Base-by-base conservation (phyloP, 2,888 invertebrate species). In the Ectemnius lituratus region DNA sequence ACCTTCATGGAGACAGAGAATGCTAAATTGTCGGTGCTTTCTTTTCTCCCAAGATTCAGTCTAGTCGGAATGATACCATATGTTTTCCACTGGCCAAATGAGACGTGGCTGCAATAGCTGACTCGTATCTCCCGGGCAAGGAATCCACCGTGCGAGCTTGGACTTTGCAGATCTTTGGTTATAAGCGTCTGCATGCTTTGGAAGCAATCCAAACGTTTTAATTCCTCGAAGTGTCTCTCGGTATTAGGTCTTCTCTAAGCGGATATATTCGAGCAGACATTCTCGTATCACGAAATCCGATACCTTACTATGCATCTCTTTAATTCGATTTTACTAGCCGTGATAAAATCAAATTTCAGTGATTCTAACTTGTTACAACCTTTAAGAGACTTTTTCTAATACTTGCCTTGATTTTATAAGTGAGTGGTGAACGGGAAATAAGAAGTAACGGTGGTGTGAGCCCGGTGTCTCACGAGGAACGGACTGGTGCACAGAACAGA, bases 391-490 rank as follows among this genome's bases (percentile, higher is more conserved):
- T 37, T 37, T 37, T 37, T 37, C 11, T 37, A 11, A 37, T 8
- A 37, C 37, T 11, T 37, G 37, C 8, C 37, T 11, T 37, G 37
- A 37, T 37, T 6, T 37, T 37, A 4, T 37, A 37, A 37, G 37
- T 37, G 37, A 37, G 11, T 37, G 8, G 37, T 37, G 37, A 37
- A 11, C 37, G 37, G 11, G 37, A 37, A 37, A 37, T 37, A 37
- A 37, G 37, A 11, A 37, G 37, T 37, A 37, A 37, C 37, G 37
- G 37, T 37, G 45, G 63, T 8, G 57, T 28, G 61, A 18, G 64
- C 37, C 23, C 69, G 69, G 70, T 52, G 67, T 52, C 64, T 68
- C 69, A 75, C 58, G 82, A 79, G 81, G 76, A 79, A 81, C 64
- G 82, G 61, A 79, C 73, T 68, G 57, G 77, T 70, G 73, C 37